These are phyloP conservation scores for Oplegnathus fasciatus DNA, from an alignment of 2,113 vertebrate genomes.

Conservation along the genomic window DNA sequence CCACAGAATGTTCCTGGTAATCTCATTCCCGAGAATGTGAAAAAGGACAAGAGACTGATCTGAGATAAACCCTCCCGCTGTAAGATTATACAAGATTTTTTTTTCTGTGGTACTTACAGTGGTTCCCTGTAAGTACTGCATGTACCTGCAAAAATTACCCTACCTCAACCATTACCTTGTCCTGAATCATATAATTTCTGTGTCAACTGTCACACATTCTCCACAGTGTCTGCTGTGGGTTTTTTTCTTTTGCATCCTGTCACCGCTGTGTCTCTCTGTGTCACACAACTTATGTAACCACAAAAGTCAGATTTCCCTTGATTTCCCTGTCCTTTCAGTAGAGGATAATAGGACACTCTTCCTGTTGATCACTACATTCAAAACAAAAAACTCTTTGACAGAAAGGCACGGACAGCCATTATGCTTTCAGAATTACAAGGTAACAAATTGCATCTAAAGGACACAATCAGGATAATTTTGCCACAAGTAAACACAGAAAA, in stretches of 20 bases:
- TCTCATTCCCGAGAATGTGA: constrained; percentile 26
- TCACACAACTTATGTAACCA: background rate
- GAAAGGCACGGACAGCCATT: background rate
- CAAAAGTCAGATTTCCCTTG: constrained; percentile 10
- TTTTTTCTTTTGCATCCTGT: background rate
- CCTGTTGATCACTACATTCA: background rate
- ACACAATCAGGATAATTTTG: constrained; percentile 11
- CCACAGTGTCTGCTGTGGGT: background rate
- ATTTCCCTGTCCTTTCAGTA: constrained; percentile 13
- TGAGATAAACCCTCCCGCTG: constrained; percentile 5
- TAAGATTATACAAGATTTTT: constrained; percentile 9
- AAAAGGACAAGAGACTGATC: constrained; percentile 26
- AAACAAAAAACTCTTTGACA: constrained; percentile 8
- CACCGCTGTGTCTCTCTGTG: background rate
- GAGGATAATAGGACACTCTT: background rate
- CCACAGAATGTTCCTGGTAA: constrained; percentile 38
- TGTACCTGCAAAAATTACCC: constrained; percentile 8
- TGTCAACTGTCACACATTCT: background rate
- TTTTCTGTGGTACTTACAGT: background rate
- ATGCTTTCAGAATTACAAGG: background rate
- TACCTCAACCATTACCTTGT: background rate
- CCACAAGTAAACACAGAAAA: constrained; percentile 3
- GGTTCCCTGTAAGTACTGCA: background rate
- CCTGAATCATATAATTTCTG: background rate
- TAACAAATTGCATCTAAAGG: background rate